Evolutionary conservation across 2,888 invertebrate species (phyloP).

Genomic region (Drosophila vallismaia): DNA sequence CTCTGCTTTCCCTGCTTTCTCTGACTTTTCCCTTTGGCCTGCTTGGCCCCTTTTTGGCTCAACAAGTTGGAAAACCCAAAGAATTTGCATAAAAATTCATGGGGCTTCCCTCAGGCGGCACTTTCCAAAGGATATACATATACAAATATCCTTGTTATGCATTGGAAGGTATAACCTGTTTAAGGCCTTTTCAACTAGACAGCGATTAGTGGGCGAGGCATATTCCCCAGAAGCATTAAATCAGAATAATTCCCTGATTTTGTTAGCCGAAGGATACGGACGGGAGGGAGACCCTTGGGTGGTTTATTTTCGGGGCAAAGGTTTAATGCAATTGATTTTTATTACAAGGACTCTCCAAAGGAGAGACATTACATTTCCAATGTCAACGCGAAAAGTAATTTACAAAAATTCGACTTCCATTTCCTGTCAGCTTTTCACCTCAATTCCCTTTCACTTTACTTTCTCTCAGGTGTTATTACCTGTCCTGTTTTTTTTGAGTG

Average conservation of each 20-base stretch:
- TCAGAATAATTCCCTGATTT: conserved; percentile 60
- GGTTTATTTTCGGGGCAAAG: background rate
- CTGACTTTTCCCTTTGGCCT: background rate
- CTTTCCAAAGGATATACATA: conserved; percentile 7
- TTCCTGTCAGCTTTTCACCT: conserved; percentile 53
- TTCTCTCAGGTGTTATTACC: background rate
- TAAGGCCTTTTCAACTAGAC: conserved; percentile 10
- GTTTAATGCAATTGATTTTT: background rate
- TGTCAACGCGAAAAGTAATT: conserved; percentile 53
- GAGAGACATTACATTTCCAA: background rate
- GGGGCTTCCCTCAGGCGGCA: conserved; percentile 1
- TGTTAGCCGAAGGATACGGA: background rate
- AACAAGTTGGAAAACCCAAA: conserved; percentile 49
- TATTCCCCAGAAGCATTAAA: conserved; percentile 46
- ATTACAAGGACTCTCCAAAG: background rate
- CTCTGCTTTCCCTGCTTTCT: background rate
- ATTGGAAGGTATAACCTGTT: conserved; percentile 8
- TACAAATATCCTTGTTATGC: too few relatives aligned
- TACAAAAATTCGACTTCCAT: conserved; percentile 52
- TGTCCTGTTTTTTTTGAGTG: conserved; percentile 4
- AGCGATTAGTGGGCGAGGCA: conserved; percentile 30
- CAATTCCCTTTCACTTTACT: background rate
- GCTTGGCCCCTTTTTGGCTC: conserved; percentile 32
- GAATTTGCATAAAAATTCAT: conserved; percentile 74
- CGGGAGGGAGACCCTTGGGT: background rate